Evolutionary conservation across 2,888 invertebrate genomes (phyloP), one percentile per base, ranked within the genome.

Genomic region (Pristionchus japonicus): DNA sequence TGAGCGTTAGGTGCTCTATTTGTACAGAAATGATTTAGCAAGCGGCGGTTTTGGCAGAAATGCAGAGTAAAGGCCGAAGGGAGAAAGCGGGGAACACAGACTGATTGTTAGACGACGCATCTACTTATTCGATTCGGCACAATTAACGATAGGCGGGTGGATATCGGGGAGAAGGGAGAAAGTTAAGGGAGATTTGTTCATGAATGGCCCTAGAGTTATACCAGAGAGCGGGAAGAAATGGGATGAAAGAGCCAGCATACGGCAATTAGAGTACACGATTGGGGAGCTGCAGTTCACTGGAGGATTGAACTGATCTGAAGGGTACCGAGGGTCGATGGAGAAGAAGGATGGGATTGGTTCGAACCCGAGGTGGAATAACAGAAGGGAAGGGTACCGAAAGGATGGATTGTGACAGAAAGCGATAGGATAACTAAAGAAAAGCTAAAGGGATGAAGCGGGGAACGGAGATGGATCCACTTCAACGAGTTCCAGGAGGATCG

Each of bases 201-300:
- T 15, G n/a, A 77, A 77, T 77, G 43, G 77, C 77, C 77, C 77
- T 77, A n/a, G 43, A 77, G 13, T 77, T 43, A 77, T 77, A 70
- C 77, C 77, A 77, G 77, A 77, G 77, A 43, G 34, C 17, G 27
- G 43, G 27, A 27, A n/a, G n/a, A 77, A 43, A 47, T 37, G 77
- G 77, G 47, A 27, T 77, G 77, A 77, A 77, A 77, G 43, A 77
- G 43, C 70, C 34, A 37, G 40, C 15, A 23, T 77, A 47, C 77
- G 77, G 77, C 40, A 77, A 43, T 77, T 27, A 77, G n/a, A 27
- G 43, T 43, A 77, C 77, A 27, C 77, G 77, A 74, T 40, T 2
- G 15, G 6, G 37, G 70, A 20, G 27, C 20, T 15, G n/a, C n/a
- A n/a, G n/a, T n/a, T n/a, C n/a, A n/a, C n/a, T n/a, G 31, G 13